Conservation (phyloP, 2,113 vertebrate genomes). For the Pangasianodon gigas region DNA sequence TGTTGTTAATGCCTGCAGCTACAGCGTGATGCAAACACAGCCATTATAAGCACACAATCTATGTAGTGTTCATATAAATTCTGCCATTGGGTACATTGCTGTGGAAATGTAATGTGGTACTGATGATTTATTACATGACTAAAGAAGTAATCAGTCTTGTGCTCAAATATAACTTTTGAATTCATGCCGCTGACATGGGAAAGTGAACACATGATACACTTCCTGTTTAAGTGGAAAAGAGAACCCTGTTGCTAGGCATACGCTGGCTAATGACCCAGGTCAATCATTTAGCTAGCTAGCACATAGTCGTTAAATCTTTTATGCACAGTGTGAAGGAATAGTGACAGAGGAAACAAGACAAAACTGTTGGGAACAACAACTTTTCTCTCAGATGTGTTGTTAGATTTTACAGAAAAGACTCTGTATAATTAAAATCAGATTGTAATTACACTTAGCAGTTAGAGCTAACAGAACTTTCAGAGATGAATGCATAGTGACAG, state of each 20-base stretch:
- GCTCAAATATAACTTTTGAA: not conserved
- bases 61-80: not conserved
- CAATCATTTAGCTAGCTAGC: not conserved
- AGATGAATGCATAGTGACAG: not conserved
- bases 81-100: not conserved
- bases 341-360: not conserved
- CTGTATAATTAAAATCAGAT: not conserved
- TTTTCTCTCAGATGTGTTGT: not conserved
- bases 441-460: not conserved
- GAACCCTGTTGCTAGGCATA: not conserved
- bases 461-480: not conserved
- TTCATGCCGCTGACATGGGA: not conserved
- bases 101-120: not conserved
- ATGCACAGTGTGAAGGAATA: not conserved
- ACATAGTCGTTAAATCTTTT: not conserved
- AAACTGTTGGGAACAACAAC: not conserved
- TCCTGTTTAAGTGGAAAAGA: not conserved
- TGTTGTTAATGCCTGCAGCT: conserved; percentile 6
- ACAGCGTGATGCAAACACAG: not conserved
- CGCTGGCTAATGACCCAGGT: not conserved
- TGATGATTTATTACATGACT: not conserved
- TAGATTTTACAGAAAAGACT: not conserved
- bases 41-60: conserved; percentile 9
- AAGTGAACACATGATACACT: not conserved
- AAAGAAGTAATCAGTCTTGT: conserved; percentile 9